Evolutionary conservation across 30 jellyfish, hydroid and myxozoan genomes (phyloP).

Genomic region (Turritopsis dohrnii): DNA sequence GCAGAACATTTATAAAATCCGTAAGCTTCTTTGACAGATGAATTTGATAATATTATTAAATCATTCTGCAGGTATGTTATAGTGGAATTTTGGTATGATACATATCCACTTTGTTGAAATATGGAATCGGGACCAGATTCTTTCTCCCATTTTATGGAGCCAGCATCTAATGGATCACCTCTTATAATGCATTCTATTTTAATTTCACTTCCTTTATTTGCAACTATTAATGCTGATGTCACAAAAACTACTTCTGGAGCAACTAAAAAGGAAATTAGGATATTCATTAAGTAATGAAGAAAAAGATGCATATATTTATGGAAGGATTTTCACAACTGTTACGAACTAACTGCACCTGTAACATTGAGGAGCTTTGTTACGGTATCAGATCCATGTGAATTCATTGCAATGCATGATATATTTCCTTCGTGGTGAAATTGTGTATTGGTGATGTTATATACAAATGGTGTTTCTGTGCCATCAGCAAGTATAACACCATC

Average conservation of each 20-base stretch:
- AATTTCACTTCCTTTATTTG: background rate
- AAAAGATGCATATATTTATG: too few species aligned
- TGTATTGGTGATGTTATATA: background rate
- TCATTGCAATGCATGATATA: background rate
- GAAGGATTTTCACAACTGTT: too few species aligned
- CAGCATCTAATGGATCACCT: background rate
- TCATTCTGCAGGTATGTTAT: background rate
- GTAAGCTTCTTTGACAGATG: background rate
- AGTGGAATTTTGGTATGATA: background rate
- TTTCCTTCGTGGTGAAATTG: background rate
- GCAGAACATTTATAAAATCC: background rate
- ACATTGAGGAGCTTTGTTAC: background rate
- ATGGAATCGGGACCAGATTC: background rate
- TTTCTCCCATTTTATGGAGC: background rate
- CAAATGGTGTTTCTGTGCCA: slow-evolving; percentile 1
- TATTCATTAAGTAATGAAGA: background rate
- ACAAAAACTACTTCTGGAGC: background rate
- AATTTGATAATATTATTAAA: background rate
- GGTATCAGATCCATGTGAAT: background rate
- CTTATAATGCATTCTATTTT: background rate
- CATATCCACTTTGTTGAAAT: background rate
- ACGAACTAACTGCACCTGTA: too few species aligned
- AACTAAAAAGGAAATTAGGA: background rate
- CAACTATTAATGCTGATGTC: background rate
- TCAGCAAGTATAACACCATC: slow-evolving; percentile 11